Conservation (phyloP, 2,113 vertebrate genomes). For the Phaethornis superciliosus region DNA sequence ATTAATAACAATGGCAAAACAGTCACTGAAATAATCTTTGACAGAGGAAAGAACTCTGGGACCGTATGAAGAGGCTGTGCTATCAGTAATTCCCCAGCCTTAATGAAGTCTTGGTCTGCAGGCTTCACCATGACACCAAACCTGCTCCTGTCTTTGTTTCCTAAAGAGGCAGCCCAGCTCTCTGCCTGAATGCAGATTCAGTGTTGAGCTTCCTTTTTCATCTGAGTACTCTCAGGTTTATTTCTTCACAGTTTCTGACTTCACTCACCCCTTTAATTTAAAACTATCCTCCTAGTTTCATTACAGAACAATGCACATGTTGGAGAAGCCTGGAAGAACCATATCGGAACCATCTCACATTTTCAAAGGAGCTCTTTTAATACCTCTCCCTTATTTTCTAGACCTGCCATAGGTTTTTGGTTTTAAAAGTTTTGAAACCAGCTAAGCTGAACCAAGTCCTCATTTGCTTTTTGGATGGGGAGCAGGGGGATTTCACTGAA, state of each 20-base stretch:
- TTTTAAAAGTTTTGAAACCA: not conserved
- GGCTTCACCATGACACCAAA: not conserved
- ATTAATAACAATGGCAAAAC: constrained; percentile 9
- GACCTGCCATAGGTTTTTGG: not conserved
- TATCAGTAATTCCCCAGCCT: not conserved
- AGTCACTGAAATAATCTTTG: not conserved
- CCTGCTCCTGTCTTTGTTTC: not conserved
- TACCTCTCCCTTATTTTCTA: not conserved
- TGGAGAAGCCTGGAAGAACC: not conserved
- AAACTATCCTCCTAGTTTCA: not conserved
- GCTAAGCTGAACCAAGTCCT: not conserved
- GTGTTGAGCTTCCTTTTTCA: not conserved
- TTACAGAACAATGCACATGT: not conserved
- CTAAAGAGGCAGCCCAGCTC: not conserved
- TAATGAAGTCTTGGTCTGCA: not conserved
- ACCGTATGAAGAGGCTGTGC: not conserved
- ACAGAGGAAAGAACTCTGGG: not conserved
- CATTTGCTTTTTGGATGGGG: not conserved
- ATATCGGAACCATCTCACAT: not conserved
- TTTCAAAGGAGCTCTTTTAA: not conserved
- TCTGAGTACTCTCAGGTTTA: not conserved
- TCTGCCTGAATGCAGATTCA: not conserved
- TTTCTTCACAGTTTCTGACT: not conserved
- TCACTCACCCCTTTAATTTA: not conserved
- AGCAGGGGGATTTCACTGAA: not conserved